These are phyloP conservation scores for Drosophila paranaensis DNA, from an alignment of 2,888 invertebrate species.

Conservation along the genomic window DNA sequence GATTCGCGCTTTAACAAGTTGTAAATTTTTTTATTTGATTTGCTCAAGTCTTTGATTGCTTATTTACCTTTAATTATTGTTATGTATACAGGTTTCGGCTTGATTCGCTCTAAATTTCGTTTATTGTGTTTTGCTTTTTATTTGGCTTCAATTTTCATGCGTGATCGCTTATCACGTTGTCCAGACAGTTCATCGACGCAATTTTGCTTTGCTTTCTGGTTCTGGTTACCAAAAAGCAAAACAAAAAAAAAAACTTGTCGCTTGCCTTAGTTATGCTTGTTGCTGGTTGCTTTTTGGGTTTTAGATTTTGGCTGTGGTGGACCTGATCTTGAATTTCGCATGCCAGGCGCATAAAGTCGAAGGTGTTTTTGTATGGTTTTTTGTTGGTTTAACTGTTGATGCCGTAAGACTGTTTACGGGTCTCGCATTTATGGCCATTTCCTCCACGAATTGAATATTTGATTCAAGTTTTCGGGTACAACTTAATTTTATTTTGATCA, in stretches of 20 bases:
- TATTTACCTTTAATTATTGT: neutral
- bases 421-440: constrained; percentile 33
- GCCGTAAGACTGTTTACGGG: constrained; percentile 29
- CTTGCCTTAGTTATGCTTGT: constrained; percentile 22
- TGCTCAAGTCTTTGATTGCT: neutral
- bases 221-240: constrained; percentile 30
- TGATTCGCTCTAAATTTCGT: constrained; percentile 9
- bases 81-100: constrained; percentile 15
- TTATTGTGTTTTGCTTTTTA: constrained; percentile 10
- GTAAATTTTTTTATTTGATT: neutral
- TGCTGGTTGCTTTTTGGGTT: constrained; percentile 14
- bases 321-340: constrained; percentile 76
- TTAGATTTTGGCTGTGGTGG: constrained; percentile 8
- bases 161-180: constrained; percentile 53
- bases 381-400: constrained; percentile 32
- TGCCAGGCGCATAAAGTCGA: constrained; percentile 61
- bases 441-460: constrained; percentile 46
- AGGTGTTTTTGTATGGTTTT: constrained; percentile 40
- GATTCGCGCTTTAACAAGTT: neutral
- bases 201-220: constrained; percentile 20
- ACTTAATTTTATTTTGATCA: constrained; percentile 9
- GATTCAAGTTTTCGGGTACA: constrained; percentile 25
- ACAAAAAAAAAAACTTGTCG: constrained; percentile 16
- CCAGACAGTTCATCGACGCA: constrained; percentile 16
- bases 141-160: constrained; percentile 34